phyloP scores from a whole-genome alignment of 2,888 invertebrate species.

The Octodonta nipae region DNA sequence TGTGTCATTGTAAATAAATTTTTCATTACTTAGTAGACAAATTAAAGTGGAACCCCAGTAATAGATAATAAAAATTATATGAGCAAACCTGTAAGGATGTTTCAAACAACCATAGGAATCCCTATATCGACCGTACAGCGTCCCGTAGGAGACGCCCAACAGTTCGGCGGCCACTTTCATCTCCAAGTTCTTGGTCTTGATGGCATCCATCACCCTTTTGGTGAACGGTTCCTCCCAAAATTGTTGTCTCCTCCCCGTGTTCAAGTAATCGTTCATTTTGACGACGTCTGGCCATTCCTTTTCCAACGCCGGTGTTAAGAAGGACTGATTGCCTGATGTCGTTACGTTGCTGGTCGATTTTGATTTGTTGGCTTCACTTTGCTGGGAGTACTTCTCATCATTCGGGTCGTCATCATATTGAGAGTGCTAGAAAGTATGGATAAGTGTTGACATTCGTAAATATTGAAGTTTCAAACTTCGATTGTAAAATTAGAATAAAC shows the following conservation, averaged over 20 bases:
- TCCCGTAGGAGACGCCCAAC: conserved; percentile 80
- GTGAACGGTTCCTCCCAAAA: conserved; percentile 90
- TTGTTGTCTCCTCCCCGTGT: conserved; percentile 74
- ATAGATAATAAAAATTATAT: no score
- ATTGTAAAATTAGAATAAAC: no score
- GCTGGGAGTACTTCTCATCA: conserved; percentile 20
- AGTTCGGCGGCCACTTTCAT: conserved; percentile 88
- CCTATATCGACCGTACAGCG: conserved; percentile 75
- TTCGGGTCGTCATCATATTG: conserved; percentile 18
- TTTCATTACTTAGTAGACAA: no score
- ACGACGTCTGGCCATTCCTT: conserved; percentile 53
- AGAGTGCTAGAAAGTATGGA: conserved; percentile 7
- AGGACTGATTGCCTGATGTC: conserved; percentile 24
- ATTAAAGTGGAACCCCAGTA: no score
- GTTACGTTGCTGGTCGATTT: conserved; percentile 18
- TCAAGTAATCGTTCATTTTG: conserved; percentile 74
- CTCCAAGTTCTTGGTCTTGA: conserved; percentile 78
- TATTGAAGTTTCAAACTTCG: no score
- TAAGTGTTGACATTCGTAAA: not conserved
- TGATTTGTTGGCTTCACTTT: conserved; percentile 8
- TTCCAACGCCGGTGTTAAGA: conserved; percentile 32
- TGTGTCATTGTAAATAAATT: no score
- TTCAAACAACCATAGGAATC: conserved; percentile 82
- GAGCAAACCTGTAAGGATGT: conserved; percentile 78
- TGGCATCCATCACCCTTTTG: conserved; percentile 76